These are phyloP conservation scores for Propithecus deckenii DNA, from an alignment of 2,797 vertebrate genomes.

Conservation along the genomic window DNA sequence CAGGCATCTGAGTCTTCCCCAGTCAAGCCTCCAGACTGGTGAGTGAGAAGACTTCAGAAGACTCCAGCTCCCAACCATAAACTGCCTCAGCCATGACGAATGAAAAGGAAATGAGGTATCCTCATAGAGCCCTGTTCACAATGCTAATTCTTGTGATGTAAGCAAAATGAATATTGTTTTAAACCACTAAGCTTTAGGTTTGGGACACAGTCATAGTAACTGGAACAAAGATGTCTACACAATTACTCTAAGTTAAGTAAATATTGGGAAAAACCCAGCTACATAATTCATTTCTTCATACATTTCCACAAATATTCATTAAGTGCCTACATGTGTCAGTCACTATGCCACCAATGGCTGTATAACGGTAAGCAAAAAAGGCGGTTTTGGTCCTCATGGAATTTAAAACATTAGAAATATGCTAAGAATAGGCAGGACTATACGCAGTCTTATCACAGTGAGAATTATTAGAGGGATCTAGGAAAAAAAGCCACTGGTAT, in stretches of 20 bases:
- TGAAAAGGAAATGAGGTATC: not conserved
- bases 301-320: not conserved
- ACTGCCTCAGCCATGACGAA: not conserved
- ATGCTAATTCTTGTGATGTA: not conserved
- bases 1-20: not conserved
- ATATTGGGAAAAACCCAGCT: not conserved
- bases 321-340: not conserved
- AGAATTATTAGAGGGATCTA: not conserved
- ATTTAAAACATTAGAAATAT: not conserved
- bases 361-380: not conserved
- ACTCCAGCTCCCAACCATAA: not conserved
- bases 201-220: not conserved
- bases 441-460: not conserved
- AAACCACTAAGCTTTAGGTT: not conserved
- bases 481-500: not conserved
- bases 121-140: not conserved
- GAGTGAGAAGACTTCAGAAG: not conserved
- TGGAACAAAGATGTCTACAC: not conserved
- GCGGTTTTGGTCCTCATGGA: not conserved
- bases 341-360: not conserved
- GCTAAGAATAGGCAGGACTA: not conserved
- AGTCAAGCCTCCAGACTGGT: not conserved
- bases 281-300: not conserved
- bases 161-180: not conserved
- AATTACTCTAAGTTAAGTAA: not conserved